These are phyloP conservation scores for Rotaria sp. DNA, from an alignment of 2,888 invertebrate genomes.

Conservation along the genomic window DNA sequence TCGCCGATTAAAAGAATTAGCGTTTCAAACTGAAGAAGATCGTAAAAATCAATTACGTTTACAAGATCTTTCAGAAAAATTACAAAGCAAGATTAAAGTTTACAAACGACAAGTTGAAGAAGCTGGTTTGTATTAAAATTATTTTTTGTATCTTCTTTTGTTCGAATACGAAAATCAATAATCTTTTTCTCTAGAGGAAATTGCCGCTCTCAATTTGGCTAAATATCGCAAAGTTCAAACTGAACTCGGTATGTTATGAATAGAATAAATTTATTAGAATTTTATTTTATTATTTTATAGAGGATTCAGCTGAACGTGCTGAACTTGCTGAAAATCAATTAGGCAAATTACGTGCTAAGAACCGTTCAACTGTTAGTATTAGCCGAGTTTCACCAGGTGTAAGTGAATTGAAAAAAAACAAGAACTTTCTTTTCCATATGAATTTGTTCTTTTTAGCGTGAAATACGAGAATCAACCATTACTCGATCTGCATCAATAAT, in stretches of 20 bases:
- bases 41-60: slow-evolving; percentile 99
- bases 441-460: neutral
- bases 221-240: slow-evolving; percentile 58
- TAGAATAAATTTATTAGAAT: too few relatives aligned
- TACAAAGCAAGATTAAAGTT: slow-evolving; percentile 94
- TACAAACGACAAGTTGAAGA: slow-evolving; percentile 99
- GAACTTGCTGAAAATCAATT: slow-evolving; percentile 57
- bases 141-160: too few relatives aligned
- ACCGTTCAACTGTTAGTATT: slow-evolving; percentile 41
- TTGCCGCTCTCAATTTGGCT: slow-evolving; percentile 58
- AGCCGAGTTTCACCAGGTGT: slow-evolving; percentile 31
- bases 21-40: slow-evolving; percentile 94
- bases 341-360: slow-evolving; percentile 56
- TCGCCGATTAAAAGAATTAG: slow-evolving; percentile 88
- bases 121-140: slow-evolving; percentile 58
- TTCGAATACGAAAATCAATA: too few relatives aligned
- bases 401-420: neutral
- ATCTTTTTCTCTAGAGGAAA: slow-evolving; percentile 49
- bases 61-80: slow-evolving; percentile 98
- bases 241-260: neutral
- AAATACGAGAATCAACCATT: neutral
- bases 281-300: slow-evolving; percentile 49
- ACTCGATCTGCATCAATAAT: neutral
- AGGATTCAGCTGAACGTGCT: slow-evolving; percentile 59
- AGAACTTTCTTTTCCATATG: neutral